phyloP scores from a whole-genome alignment of 2,797 vertebrate species.

The Spatula clypeata region DNA sequence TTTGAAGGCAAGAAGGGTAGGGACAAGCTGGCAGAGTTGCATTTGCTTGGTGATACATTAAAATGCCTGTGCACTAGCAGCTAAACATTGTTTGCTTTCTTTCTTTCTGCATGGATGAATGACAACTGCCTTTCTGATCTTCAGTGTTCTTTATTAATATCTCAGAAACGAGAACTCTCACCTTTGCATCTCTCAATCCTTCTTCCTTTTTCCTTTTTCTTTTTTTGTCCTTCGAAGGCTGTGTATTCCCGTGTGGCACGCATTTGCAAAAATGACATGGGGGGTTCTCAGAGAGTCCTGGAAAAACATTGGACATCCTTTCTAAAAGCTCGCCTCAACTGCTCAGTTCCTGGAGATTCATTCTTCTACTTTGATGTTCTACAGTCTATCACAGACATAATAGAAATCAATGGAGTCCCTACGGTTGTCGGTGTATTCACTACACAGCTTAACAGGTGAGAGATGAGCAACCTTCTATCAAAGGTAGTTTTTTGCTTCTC shows the following conservation, averaged over 20 bases:
- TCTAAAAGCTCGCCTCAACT: slow-evolving; percentile 96
- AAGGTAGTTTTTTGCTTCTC: neutral
- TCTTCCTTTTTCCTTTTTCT: neutral
- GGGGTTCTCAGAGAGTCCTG: slow-evolving; percentile 96
- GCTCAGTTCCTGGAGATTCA: slow-evolving; percentile 96
- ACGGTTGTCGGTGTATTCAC: slow-evolving; percentile 96
- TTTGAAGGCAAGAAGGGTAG: slow-evolving; percentile 34
- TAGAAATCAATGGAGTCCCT: slow-evolving; percentile 93
- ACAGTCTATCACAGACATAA: slow-evolving; percentile 96
- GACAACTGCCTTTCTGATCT: slow-evolving; percentile 26
- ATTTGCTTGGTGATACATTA: slow-evolving; percentile 53
- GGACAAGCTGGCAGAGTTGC: neutral
- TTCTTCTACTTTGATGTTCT: slow-evolving; percentile 99
- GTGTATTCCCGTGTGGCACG: slow-evolving; percentile 98
- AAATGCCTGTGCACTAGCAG: slow-evolving; percentile 18
- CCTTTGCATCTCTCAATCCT: slow-evolving; percentile 65
- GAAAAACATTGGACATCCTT: slow-evolving; percentile 99
- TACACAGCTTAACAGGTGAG: slow-evolving; percentile 98
- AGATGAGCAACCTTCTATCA: slow-evolving; percentile 26
- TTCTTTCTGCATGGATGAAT: slow-evolving; percentile 25
- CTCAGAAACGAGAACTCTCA: slow-evolving; percentile 47
- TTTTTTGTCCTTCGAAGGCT: slow-evolving; percentile 82
- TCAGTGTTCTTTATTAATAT: slow-evolving; percentile 80
- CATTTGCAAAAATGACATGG: slow-evolving; percentile 98
- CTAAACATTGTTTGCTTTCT: slow-evolving; percentile 40